Percentiles rank a stretch among this genome's conserved stretches.
Evolutionary conservation across 2,797 vertebrate species (phyloP).

Genomic region (Spondyliosoma cantharus): DNA sequence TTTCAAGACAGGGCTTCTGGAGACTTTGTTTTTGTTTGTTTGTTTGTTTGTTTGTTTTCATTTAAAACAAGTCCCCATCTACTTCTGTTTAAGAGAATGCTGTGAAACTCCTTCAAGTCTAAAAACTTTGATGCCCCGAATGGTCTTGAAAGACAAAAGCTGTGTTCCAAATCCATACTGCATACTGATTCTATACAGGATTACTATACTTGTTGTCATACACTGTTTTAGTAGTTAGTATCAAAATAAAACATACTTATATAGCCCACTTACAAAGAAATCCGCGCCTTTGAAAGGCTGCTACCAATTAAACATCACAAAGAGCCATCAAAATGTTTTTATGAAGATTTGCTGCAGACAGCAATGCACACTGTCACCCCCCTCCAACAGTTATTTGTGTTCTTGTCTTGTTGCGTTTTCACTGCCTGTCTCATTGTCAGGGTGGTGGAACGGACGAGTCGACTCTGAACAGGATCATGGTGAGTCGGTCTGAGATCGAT

Average conservation of each 20-base stretch:
- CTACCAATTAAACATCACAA: too few relatives aligned
- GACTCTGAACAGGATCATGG: conserved; percentile 85
- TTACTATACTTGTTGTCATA: not conserved
- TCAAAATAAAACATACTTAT: too few relatives aligned
- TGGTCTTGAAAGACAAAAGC: not conserved
- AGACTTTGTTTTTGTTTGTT: too few relatives aligned
- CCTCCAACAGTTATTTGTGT: not conserved
- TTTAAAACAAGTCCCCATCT: too few relatives aligned
- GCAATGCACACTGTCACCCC: not conserved
- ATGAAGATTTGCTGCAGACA: not conserved
- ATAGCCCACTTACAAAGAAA: too few relatives aligned
- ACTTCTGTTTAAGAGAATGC: too few relatives aligned
- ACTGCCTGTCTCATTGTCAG: conserved; percentile 59
- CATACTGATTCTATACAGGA: not conserved
- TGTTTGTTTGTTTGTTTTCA: too few relatives aligned
- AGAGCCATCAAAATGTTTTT: too few relatives aligned
- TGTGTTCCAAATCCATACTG: not conserved
- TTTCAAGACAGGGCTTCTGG: too few relatives aligned
- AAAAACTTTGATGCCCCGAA: not conserved
- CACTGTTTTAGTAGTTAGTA: not conserved
- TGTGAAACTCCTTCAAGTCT: too few relatives aligned
- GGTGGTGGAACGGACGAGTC: conserved; percentile 85
- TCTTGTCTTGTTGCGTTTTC: not conserved
- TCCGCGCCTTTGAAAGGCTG: too few relatives aligned
- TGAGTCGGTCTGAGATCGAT: conserved; percentile 88